Base-by-base conservation (phyloP, 2,113 vertebrate genomes). In the Dipodomys stephensi region DNA sequence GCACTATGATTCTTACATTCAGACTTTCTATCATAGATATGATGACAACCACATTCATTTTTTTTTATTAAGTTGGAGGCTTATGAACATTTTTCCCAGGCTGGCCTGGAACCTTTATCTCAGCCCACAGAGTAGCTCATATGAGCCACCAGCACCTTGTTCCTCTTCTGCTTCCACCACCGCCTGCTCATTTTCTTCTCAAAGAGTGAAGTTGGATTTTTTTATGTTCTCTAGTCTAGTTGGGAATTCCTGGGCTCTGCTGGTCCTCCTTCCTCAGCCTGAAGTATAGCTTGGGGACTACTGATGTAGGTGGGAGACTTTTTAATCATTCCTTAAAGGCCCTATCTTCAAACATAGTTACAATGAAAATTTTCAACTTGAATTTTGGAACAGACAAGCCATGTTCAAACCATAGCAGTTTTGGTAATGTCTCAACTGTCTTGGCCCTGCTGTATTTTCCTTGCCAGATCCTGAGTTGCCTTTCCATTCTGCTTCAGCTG, bases 401-500 rank as follows among this genome's bases (percentile, higher is more conserved):
- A 28, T 4, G n/a, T 62, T 86, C 74, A 28, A 6, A 39, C n/a
- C 57, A 87, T 12, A 30, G n/a, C 39, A n/a, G 19, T 32, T n/a
- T 57, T 57, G 53, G 11, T 18, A 71, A 57, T 3, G 53, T 78
- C 65, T 78, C 69, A 49, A 5, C 7, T 35, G 16, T 35, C 67
- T 65, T 84, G 0, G 27, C 35, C 94, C 95, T 64, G 80, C 69
- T 62, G 85, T 65, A 74, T 96, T 67, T 64, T 64, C 78, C 74
- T 97, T 95, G 49, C 96, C 93, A 53, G 23, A 86, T 78, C 46
- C 64, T 39, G 44, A 19, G 28, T 85, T 87, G 11, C 96, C 96
- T 83, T 96, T 97, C 95, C 97, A 98, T 91, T 98, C 94, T 88
- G 91, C 39, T 39, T 39, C 98, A 93, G 92, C 90, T 10, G 94